These are phyloP conservation scores for Ophraella communa DNA, from an alignment of 2,888 invertebrate genomes.

Conservation along the genomic window DNA sequence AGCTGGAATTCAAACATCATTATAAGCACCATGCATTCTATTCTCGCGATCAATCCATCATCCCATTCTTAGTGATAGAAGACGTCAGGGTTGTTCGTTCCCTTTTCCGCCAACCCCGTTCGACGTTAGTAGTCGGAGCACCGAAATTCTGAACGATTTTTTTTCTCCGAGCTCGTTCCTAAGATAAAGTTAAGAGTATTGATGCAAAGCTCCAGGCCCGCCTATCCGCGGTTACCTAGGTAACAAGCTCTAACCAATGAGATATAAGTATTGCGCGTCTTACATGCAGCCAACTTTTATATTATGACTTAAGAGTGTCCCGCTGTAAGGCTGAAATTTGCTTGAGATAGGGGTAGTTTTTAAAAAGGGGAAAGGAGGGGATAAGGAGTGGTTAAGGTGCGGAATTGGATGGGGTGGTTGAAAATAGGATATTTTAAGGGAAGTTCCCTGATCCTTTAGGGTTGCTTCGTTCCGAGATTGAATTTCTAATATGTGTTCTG, in stretches of 20 bases:
- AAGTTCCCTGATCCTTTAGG: conserved; percentile 58
- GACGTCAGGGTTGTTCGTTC: conserved; percentile 16
- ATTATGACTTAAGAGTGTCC: conserved; percentile 52
- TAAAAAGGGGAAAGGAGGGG: conserved; percentile 45
- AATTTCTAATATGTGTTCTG: conserved; percentile 61
- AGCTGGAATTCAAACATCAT: conserved; percentile 14
- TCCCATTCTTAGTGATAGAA: conserved; percentile 23
- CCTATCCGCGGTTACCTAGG: conserved; percentile 55
- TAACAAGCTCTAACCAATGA: conserved; percentile 58
- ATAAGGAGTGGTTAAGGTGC: conserved; percentile 52
- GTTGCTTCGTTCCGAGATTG: conserved; percentile 59
- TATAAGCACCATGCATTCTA: conserved; percentile 13
- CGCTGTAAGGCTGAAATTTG: conserved; percentile 54
- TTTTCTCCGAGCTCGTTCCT: conserved; percentile 35
- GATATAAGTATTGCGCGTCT: conserved; percentile 59
- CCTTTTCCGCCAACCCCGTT: neutral
- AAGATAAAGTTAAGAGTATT: conserved; percentile 50
- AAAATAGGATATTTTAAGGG: conserved; percentile 54
- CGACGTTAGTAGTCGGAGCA: conserved; percentile 20
- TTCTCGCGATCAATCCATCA: conserved; percentile 24
- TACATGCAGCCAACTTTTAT: conserved; percentile 53
- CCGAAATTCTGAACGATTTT: conserved; percentile 34
- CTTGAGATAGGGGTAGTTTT: conserved; percentile 55
- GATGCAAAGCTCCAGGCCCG: conserved; percentile 45
- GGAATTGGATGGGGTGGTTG: conserved; percentile 42